These are phyloP conservation scores for Upupa epops DNA, from an alignment of 2,113 vertebrate species.

Conservation along the genomic window DNA sequence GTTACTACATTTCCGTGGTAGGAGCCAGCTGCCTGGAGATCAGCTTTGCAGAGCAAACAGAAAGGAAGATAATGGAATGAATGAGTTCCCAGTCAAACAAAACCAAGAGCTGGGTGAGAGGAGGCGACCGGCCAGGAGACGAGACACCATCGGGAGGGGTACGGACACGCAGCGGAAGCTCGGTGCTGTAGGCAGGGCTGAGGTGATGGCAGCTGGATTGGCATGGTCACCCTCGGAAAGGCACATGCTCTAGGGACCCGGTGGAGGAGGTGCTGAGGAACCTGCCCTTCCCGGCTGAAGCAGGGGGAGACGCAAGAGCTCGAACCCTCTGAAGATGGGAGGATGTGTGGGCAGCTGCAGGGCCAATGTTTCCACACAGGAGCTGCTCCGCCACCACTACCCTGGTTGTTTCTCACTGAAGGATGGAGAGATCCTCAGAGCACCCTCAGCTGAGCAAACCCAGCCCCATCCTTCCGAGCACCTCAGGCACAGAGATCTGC, in stretches of 20 bases:
- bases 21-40: conserved; percentile 74
- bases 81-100: conserved; percentile 16
- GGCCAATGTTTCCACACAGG: rapidly evolving
- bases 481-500: neutral
- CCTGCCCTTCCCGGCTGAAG: neutral
- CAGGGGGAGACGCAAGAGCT: neutral
- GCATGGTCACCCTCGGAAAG: neutral
- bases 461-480: rapidly evolving
- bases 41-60: conserved; percentile 84
- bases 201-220: neutral
- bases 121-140: neutral
- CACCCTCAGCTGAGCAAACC: neutral
- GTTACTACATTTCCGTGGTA: conserved; percentile 64
- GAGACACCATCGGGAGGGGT: neutral
- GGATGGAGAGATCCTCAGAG: neutral
- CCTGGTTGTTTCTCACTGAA: neutral
- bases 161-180: neutral
- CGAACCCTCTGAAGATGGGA: neutral
- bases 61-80: conserved; percentile 72
- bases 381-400: neutral
- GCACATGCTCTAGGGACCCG: neutral
- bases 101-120: neutral
- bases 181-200: neutral
- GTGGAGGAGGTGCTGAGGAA: neutral
- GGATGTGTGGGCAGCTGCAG: rapidly evolving